Conservation (phyloP, 2,113 vertebrate species). For the Vimba vimba region DNA sequence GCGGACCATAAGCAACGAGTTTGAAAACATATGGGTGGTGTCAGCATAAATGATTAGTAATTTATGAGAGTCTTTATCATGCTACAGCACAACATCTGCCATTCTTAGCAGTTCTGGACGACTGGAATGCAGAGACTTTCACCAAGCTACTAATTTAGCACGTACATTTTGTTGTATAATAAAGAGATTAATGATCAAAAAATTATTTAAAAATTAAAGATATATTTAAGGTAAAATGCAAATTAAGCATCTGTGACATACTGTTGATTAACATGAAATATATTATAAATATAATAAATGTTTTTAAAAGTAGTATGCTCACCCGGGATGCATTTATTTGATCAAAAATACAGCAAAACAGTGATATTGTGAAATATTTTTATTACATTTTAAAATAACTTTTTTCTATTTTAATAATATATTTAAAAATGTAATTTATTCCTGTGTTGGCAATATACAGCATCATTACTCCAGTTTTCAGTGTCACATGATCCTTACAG, state of each 20-base stretch:
- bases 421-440: too few species aligned
- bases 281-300: background rate
- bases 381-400: too few species aligned
- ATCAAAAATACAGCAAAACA: too few species aligned
- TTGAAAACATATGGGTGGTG: background rate
- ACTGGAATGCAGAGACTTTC: background rate
- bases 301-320: background rate
- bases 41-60: conserved; percentile 20
- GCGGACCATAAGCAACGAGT: background rate
- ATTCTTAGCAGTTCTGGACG: background rate
- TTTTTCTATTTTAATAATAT: too few species aligned
- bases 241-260: background rate
- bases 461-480: too few species aligned
- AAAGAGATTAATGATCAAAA: background rate
- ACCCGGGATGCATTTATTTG: background rate
- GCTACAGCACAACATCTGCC: conserved; percentile 8
- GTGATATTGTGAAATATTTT: too few species aligned
- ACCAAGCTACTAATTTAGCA: background rate
- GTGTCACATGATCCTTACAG: too few species aligned
- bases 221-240: background rate
- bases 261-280: background rate
- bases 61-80: background rate
- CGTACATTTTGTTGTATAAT: background rate
- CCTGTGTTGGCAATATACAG: too few species aligned
- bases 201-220: background rate